Conservation (phyloP, 2,797 vertebrate genomes). For the Sibirionetta formosa region DNA sequence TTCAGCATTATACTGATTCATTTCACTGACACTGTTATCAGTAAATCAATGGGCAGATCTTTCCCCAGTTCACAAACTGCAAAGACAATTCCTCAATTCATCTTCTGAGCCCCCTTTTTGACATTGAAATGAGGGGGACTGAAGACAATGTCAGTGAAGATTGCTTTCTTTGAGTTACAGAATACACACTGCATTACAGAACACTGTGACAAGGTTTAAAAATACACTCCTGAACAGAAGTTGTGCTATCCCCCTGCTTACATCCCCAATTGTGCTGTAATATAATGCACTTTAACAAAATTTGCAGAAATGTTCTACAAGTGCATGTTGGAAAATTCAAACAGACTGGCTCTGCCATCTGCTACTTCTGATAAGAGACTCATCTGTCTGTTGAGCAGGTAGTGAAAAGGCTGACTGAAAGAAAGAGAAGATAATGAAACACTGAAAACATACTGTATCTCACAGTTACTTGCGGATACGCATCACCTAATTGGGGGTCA, state of each 20-base stretch:
- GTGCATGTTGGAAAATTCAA: constrained; percentile 77
- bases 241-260: constrained; percentile 47
- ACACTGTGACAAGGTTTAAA: constrained; percentile 29
- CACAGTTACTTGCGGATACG: constrained; percentile 61
- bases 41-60: not conserved
- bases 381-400: constrained; percentile 80
- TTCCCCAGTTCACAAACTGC: not conserved
- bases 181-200: not conserved
- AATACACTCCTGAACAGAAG: constrained; percentile 58
- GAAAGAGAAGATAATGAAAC: constrained; percentile 71
- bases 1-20: not conserved
- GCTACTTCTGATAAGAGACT: constrained; percentile 84
- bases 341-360: constrained; percentile 79
- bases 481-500: constrained; percentile 79
- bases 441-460: constrained; percentile 57
- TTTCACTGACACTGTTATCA: not conserved
- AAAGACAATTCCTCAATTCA: not conserved
- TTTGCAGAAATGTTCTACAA: constrained; percentile 71
- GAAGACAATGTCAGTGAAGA: not conserved
- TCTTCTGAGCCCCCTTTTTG: not conserved
- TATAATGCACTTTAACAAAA: constrained; percentile 73
- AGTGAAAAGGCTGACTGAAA: constrained; percentile 55
- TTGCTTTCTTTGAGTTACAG: not conserved
- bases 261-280: constrained; percentile 66
- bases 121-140: not conserved